phyloP scores from a whole-genome alignment of 1,140 invertebrate species.

The Drosophila oshimai region DNA sequence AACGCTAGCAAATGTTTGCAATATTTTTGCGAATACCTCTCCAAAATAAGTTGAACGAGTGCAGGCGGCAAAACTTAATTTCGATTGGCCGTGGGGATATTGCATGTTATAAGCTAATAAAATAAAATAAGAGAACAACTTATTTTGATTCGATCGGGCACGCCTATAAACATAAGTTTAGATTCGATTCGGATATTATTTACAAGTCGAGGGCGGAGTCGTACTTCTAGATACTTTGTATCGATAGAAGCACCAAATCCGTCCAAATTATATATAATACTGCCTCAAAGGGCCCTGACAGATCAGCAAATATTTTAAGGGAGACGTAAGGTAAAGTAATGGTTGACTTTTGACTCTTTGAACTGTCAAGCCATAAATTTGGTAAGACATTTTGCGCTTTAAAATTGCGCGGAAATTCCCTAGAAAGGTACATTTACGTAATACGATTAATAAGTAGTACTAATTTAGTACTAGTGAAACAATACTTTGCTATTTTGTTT shows the following conservation, averaged over 20 bases:
- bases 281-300: not conserved
- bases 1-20: constrained; percentile 1
- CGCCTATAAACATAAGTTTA: not conserved
- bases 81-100: constrained; percentile 14
- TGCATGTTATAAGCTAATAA: constrained; percentile 16
- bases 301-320: not conserved
- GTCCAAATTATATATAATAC: not conserved
- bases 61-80: not conserved
- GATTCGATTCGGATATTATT: constrained; percentile 38
- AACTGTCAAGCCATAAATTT: constrained; percentile 5
- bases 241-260: constrained; percentile 1
- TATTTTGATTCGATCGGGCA: constrained; percentile 25
- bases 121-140: no score
- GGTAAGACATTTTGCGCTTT: not conserved
- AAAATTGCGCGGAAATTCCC: not conserved
- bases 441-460: no score
- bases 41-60: not conserved
- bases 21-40: constrained; percentile 1
- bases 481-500: no score
- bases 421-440: not conserved
- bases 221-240: constrained; percentile 15
- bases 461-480: no score
- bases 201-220: constrained; percentile 43
- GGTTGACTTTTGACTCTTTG: constrained; percentile 10
- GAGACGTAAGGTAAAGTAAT: not conserved